phyloP scores from a whole-genome alignment of 2,888 invertebrate genomes.

The Diloba caeruleocephala region DNA sequence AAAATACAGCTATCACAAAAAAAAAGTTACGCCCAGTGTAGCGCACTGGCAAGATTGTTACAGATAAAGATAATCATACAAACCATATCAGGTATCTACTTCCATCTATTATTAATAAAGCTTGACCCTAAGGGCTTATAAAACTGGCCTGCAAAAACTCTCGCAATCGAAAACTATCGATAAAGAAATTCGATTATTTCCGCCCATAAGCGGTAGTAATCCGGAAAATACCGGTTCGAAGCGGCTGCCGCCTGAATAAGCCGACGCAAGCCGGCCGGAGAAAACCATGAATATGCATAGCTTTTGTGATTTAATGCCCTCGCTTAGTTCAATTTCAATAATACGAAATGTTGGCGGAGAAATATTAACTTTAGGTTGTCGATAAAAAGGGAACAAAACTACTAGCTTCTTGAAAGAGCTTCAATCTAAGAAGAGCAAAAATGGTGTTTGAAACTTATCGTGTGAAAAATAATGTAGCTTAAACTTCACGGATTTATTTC shows the following conservation, averaged over 20 bases:
- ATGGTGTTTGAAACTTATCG: conserved; percentile 25
- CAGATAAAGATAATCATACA: conserved; percentile 15
- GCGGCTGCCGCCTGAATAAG: conserved; percentile 46
- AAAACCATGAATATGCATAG: conserved; percentile 59
- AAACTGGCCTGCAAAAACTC: conserved; percentile 41
- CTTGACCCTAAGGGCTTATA: conserved; percentile 31
- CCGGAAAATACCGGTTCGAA: conserved; percentile 53
- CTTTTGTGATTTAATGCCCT: conserved; percentile 54
- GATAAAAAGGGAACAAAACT: conserved; percentile 10
- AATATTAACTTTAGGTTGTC: conserved; percentile 25
- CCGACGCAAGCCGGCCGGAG: conserved; percentile 38
- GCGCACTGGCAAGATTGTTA: background rate
- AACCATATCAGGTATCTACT: conserved; percentile 14
- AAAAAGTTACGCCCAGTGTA: too few relatives aligned
- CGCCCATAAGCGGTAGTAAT: conserved; percentile 54
- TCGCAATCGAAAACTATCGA: conserved; percentile 53
- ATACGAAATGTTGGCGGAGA: conserved; percentile 33
- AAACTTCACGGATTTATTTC: conserved; percentile 31
- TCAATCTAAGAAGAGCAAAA: conserved; percentile 22
- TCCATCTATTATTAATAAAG: conserved; percentile 30
- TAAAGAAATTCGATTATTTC: conserved; percentile 57
- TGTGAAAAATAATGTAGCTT: conserved; percentile 25
- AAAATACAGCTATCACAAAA: too few relatives aligned
- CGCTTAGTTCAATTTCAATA: conserved; percentile 47
- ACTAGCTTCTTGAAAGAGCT: conserved; percentile 14